Conservation (phyloP, 1,140 invertebrate species). For the Zaprionus gabonicus region DNA sequence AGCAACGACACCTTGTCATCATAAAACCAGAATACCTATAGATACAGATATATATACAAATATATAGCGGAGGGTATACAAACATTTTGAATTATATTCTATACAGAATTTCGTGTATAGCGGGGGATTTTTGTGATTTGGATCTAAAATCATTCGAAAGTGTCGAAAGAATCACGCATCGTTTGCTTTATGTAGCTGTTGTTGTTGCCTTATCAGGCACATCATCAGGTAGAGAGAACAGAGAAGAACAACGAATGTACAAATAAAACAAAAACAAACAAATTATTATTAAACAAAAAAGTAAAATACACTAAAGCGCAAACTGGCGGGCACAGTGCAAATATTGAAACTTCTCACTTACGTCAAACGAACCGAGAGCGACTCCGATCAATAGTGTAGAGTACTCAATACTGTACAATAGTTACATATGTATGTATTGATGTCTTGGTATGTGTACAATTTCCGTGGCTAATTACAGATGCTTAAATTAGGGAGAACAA, state of each 20-base stretch:
- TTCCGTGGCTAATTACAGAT: not conserved
- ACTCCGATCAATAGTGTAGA: slow-evolving; percentile 29
- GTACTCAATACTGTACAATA: not conserved
- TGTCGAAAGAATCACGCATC: slow-evolving; percentile 26
- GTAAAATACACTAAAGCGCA: slow-evolving; percentile 8
- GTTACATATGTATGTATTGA: not conserved
- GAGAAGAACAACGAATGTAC: slow-evolving; percentile 3
- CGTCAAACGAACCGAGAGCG: slow-evolving; percentile 28
- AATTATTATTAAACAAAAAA: slow-evolving; percentile 6
- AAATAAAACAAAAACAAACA: slow-evolving; percentile 12
- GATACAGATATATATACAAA: slow-evolving; percentile 9
- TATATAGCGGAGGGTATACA: not conserved
- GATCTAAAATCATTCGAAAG: slow-evolving; percentile 2
- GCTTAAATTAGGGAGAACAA: not conserved
- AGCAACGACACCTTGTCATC: slow-evolving; percentile 33
- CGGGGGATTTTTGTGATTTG: not conserved
- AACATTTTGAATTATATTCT: no score
- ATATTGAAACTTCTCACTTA: slow-evolving; percentile 35
- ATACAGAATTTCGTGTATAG: not conserved
- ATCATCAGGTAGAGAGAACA: not conserved
- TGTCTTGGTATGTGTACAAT: not conserved
- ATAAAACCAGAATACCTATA: slow-evolving; percentile 26
- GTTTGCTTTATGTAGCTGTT: not conserved
- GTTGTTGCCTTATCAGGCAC: slow-evolving; percentile 10
- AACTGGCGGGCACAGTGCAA: slow-evolving; percentile 11